A percentile compares a stretch with the other conserved stretches of the same genome.
These are phyloP conservation scores for Nemapogon koenigi DNA, from an alignment of 2,888 invertebrate species.

Conservation along the genomic window DNA sequence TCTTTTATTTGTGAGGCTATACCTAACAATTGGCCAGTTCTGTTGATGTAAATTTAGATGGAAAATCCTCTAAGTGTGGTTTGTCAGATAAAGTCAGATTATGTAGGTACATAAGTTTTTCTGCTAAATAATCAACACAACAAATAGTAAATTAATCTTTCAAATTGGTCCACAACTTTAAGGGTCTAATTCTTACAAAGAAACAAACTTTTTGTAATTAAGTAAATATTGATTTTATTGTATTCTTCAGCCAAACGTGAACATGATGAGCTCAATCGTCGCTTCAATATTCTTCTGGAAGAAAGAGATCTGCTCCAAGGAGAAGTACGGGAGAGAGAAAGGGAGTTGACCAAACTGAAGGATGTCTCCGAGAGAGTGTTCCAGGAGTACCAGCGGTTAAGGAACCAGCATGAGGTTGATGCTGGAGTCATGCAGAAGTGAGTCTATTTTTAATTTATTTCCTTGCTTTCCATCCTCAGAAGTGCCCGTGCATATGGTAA, in stretches of 20 bases:
- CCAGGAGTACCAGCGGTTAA: constrained; percentile 76
- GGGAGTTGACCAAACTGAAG: constrained; percentile 65
- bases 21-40: no score
- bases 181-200: no score
- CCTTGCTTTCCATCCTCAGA: background rate
- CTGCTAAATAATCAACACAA: no score
- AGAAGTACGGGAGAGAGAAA: constrained; percentile 68
- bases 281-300: constrained; percentile 64
- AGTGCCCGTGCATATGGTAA: no score
- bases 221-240: constrained; percentile 10
- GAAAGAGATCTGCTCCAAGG: constrained; percentile 66
- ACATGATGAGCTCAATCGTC: constrained; percentile 67
- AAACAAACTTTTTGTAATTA: no score
- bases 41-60: no score
- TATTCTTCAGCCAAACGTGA: constrained; percentile 61
- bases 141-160: no score
- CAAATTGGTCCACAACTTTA: no score
- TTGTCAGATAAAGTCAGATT: no score
- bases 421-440: constrained; percentile 75
- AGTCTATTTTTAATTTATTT: constrained; percentile 26
- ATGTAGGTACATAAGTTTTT: no score
- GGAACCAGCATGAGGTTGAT: constrained; percentile 76
- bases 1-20: no score
- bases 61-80: no score
- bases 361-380: constrained; percentile 74